These are phyloP conservation scores for Atlantisia rogersi DNA, from an alignment of 2,113 vertebrate species.

Conservation along the genomic window DNA sequence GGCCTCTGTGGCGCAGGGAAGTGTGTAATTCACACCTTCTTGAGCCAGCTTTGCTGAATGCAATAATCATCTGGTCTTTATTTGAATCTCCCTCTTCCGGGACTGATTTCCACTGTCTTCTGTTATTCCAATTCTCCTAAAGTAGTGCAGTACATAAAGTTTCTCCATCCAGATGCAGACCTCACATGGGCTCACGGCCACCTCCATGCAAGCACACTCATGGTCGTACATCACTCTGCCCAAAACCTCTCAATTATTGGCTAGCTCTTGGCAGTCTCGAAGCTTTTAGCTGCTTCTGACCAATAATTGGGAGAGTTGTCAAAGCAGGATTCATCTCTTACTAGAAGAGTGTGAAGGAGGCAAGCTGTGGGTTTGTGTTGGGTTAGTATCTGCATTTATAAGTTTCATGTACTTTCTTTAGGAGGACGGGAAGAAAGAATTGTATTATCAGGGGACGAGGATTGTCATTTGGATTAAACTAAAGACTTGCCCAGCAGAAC, in stretches of 20 bases:
- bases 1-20: constrained; percentile 66
- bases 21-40: constrained; percentile 71
- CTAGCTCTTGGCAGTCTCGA: constrained; percentile 24
- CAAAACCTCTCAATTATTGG: constrained; percentile 38
- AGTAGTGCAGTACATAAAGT: constrained; percentile 62
- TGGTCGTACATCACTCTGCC: background rate
- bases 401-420: constrained; percentile 47
- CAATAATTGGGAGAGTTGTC: constrained; percentile 37
- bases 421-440: constrained; percentile 20
- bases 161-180: constrained; percentile 42
- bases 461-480: constrained; percentile 57
- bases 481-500: constrained; percentile 50
- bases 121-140: constrained; percentile 66
- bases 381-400: constrained; percentile 37
- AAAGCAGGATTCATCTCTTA: constrained; percentile 8
- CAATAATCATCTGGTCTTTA: constrained; percentile 62
- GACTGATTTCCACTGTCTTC: constrained; percentile 57
- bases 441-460: constrained; percentile 41
- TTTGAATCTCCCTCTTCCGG: constrained; percentile 53
- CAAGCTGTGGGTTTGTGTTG: constrained; percentile 42
- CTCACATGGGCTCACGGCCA: constrained; percentile 50
- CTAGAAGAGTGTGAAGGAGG: constrained; percentile 12
- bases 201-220: constrained; percentile 27
- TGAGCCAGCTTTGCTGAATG: constrained; percentile 68
- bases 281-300: constrained; percentile 27